Conservation (phyloP, 2,888 invertebrate genomes). For the Ectobius pallidus region DNA sequence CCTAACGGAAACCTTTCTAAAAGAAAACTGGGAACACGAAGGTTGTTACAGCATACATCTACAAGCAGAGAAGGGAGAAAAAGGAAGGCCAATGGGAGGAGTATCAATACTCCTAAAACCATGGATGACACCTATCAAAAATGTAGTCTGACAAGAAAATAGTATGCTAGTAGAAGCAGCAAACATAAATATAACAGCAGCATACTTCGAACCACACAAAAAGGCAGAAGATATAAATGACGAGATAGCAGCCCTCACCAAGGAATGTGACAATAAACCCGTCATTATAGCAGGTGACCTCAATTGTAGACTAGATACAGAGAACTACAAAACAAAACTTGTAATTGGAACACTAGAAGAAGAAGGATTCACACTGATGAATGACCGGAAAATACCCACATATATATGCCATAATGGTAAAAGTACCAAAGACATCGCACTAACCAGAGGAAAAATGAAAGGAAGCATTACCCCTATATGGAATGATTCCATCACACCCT, state of each 20-base stretch:
- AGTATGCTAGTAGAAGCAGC: not conserved
- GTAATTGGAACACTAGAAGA: not conserved
- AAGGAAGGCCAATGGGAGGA: too few species aligned
- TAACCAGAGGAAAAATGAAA: not conserved
- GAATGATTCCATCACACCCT: too few species aligned
- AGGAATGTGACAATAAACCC: too few species aligned
- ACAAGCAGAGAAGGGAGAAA: not conserved
- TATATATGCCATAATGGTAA: too few species aligned
- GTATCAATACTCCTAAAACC: too few species aligned
- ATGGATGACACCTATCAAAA: not conserved
- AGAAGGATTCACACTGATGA: too few species aligned
- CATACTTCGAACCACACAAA: not conserved
- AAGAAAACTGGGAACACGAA: not conserved
- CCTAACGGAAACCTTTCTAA: not conserved
- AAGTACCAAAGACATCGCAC: too few species aligned
- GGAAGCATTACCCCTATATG: not conserved
- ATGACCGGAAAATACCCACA: too few species aligned
- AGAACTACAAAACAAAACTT: too few species aligned
- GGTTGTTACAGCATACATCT: not conserved
- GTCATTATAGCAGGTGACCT: not conserved
- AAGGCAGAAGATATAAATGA: not conserved
- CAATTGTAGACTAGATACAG: too few species aligned
- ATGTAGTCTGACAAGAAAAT: not conserved
- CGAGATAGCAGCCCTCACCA: not conserved
- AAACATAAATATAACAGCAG: not conserved